A percentile compares a stretch with the other conserved stretches of the same genome.
Conservation (phyloP, 2,797 vertebrate genomes). For the Malacoraja senta region DNA sequence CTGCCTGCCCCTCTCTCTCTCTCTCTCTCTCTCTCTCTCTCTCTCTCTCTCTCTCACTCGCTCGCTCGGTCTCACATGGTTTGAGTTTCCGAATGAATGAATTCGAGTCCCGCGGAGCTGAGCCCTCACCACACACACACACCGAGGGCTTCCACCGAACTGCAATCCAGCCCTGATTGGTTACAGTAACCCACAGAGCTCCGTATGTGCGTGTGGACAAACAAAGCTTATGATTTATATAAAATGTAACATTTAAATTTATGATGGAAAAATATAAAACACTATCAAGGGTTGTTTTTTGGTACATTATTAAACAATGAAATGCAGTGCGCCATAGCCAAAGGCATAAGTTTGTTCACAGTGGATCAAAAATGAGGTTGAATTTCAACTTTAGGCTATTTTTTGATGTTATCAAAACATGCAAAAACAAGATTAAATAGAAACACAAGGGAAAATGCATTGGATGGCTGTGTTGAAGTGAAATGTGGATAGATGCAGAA, state of each 20-base stretch:
- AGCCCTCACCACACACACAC: constrained; percentile 24
- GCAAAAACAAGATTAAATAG: background rate
- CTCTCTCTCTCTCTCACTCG: background rate
- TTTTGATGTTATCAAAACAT: background rate
- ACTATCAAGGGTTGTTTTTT: background rate
- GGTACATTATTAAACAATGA: background rate
- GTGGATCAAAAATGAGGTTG: background rate
- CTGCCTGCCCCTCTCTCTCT: background rate
- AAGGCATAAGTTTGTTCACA: background rate
- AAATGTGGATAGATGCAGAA: background rate
- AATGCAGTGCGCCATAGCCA: background rate
- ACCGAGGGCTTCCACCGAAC: constrained; percentile 34
- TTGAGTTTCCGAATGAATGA: constrained; percentile 37
- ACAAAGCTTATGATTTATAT: background rate
- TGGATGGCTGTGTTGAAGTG: background rate
- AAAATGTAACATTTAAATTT: background rate
- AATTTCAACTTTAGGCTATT: background rate
- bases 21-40: background rate
- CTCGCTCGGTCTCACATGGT: constrained; percentile 34
- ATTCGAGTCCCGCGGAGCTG: constrained; percentile 35
- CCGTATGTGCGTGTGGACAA: background rate
- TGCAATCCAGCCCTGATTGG: constrained; percentile 31
- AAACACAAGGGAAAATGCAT: background rate
- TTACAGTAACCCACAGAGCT: constrained; percentile 9
- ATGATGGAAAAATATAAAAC: background rate